A percentile compares a stretch with the other conserved stretches of the same genome.
phyloP scores from a whole-genome alignment of 2,113 vertebrate species.

The Sylvia atricapilla region DNA sequence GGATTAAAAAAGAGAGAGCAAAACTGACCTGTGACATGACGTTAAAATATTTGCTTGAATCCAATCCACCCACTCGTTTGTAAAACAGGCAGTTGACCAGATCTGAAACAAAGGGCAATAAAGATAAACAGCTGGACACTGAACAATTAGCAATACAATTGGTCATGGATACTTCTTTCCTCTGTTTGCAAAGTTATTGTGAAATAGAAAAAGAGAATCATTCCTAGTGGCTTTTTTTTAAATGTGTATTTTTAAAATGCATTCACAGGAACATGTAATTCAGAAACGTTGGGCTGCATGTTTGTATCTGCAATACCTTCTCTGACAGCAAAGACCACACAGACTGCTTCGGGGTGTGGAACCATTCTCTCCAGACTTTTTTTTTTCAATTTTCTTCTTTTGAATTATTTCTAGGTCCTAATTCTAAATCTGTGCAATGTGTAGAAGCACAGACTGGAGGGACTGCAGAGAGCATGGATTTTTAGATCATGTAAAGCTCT shows the following conservation, averaged over 20 bases:
- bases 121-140: constrained; percentile 31
- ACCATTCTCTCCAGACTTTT: background rate
- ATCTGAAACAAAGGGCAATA: constrained; percentile 27
- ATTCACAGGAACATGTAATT: background rate
- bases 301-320: background rate
- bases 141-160: constrained; percentile 16
- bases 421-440: background rate
- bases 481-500: background rate
- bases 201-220: background rate
- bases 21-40: background rate
- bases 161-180: background rate
- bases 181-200: background rate
- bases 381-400: background rate
- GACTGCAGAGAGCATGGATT: background rate
- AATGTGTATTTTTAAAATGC: background rate
- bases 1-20: background rate
- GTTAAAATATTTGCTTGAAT: constrained; percentile 7
- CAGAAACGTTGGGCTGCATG: background rate
- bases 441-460: background rate
- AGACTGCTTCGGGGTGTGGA: background rate
- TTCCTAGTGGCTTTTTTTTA: background rate
- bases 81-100: background rate
- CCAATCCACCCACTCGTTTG: background rate
- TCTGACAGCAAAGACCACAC: background rate
- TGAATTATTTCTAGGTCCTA: background rate